These are phyloP conservation scores for Emydocephalus ijimae DNA, from an alignment of 2,113 vertebrate genomes.

Conservation along the genomic window DNA sequence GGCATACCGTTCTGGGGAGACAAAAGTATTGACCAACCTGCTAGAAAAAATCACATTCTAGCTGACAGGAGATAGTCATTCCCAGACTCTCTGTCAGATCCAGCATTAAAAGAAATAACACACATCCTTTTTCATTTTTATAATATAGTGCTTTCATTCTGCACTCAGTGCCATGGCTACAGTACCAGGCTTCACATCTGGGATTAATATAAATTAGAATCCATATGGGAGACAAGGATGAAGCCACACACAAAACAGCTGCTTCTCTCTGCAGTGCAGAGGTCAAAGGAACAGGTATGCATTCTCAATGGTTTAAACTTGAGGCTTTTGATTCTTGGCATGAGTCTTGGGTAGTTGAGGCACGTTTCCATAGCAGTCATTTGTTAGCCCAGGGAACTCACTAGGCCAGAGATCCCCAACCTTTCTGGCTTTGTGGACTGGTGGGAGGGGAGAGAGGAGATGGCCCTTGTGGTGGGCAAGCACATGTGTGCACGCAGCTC, in stretches of 20 bases:
- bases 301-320: not conserved
- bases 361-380: not conserved
- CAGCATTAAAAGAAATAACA: not conserved
- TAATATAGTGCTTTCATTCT: not conserved
- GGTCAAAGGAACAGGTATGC: not conserved
- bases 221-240: not conserved
- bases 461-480: not conserved
- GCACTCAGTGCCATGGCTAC: not conserved
- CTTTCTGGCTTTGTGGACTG: not conserved
- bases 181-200: not conserved
- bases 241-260: not conserved
- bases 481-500: not conserved
- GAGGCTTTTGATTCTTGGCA: not conserved
- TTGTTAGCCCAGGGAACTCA: not conserved
- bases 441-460: not conserved
- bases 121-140: not conserved
- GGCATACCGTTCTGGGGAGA: constrained; percentile 83
- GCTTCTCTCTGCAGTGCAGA: not conserved
- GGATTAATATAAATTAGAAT: not conserved
- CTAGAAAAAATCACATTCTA: not conserved
- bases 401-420: not conserved
- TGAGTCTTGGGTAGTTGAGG: not conserved
- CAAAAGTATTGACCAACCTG: not conserved
- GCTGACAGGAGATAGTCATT: not conserved
- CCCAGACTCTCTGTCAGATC: not conserved